Conservation (phyloP, 2,113 vertebrate genomes). For the Euleptes europaea region DNA sequence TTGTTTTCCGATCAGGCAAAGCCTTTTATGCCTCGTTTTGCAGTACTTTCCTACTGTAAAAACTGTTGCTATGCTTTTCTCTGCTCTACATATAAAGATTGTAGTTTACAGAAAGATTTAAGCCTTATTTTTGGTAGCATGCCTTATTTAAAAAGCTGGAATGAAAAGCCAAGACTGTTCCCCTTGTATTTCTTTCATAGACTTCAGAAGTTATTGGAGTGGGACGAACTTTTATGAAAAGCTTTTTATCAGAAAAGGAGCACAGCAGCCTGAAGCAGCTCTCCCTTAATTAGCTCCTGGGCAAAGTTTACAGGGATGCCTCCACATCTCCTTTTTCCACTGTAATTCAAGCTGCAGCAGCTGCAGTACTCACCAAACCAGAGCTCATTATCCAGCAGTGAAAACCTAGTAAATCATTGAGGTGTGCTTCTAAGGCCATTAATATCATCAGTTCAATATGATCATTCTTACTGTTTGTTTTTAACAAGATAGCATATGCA, state of each 20-base stretch:
- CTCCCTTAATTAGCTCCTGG: slow-evolving; percentile 50
- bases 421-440: slow-evolving; percentile 34
- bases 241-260: slow-evolving; percentile 12
- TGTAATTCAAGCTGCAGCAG: slow-evolving; percentile 32
- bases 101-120: not conserved
- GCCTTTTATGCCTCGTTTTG: slow-evolving; percentile 2
- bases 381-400: slow-evolving; percentile 60
- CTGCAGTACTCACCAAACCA: slow-evolving; percentile 4
- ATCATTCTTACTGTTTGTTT: not conserved
- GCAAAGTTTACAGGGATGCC: slow-evolving; percentile 29
- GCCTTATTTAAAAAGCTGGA: slow-evolving; percentile 4
- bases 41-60: fast-evolving
- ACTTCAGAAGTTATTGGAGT: slow-evolving; percentile 58
- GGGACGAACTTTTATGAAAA: slow-evolving; percentile 26
- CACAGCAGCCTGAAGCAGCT: slow-evolving; percentile 26
- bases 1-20: not conserved
- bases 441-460: not conserved
- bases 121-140: slow-evolving; percentile 8
- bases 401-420: slow-evolving; percentile 38
- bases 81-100: not conserved
- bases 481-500: fast-evolving
- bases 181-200: slow-evolving; percentile 23
- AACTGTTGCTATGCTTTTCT: not conserved
- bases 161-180: slow-evolving; percentile 19
- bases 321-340: slow-evolving; percentile 43